These are phyloP conservation scores for Magallana ariakensis DNA, from an alignment of 1,140 invertebrate species.

Conservation along the genomic window DNA sequence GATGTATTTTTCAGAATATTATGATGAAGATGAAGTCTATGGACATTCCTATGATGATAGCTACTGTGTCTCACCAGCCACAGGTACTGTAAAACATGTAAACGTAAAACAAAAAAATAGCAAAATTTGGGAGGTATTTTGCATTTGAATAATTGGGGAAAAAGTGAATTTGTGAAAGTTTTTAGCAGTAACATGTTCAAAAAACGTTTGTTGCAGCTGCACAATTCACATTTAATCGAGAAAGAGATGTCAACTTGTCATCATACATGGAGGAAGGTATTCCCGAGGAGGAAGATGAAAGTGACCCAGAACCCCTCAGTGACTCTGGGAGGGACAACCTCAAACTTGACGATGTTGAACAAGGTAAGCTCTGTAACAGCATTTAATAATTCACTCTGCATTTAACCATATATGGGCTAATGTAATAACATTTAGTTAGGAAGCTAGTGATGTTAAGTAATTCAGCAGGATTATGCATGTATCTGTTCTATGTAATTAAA, in stretches of 20 bases:
- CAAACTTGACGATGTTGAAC: constrained; percentile 72
- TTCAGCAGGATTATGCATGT: no score
- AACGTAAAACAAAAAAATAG: no score
- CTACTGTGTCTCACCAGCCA: constrained; percentile 92
- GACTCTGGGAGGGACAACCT: constrained; percentile 77
- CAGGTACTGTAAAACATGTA: constrained; percentile 80
- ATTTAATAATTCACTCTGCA: no score
- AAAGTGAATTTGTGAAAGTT: no score
- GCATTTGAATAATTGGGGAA: no score
- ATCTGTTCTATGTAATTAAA: no score
- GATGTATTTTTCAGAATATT: constrained; percentile 83
- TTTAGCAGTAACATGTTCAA: no score
- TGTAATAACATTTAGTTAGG: no score
- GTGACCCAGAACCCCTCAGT: constrained; percentile 63
- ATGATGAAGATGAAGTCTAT: constrained; percentile 94
- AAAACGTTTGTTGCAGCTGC: constrained; percentile 72
- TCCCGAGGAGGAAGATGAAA: constrained; percentile 85
- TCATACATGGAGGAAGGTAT: constrained; percentile 83
- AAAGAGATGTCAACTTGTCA: constrained; percentile 81
- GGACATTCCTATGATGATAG: constrained; percentile 95
- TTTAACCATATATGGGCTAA: no score
- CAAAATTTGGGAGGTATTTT: no score
- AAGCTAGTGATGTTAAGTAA: no score
- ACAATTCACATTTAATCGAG: constrained; percentile 92
- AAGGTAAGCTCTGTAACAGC: constrained; percentile 59